A percentile compares a stretch with the other conserved stretches of the same genome.
These are phyloP conservation scores for Achroia grisella DNA, from an alignment of 1,140 invertebrate genomes.

Conservation along the genomic window DNA sequence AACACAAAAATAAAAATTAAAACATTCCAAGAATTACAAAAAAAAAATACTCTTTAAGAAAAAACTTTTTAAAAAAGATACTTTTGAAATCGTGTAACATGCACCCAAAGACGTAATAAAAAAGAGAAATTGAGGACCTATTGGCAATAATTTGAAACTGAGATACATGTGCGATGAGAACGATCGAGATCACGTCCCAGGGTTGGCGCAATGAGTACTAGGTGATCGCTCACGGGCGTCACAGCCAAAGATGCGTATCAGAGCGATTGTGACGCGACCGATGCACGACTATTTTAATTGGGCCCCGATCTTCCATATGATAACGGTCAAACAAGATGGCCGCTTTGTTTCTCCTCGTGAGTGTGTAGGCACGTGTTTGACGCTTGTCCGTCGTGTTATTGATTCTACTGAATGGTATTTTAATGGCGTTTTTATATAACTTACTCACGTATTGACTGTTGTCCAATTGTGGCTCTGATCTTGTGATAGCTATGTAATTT, in stretches of 20 bases:
- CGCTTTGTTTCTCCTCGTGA: slow-evolving; percentile 34
- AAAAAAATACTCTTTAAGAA: too few species aligned
- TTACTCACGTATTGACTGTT: too few species aligned
- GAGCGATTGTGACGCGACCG: slow-evolving; percentile 60
- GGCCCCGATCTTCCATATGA: slow-evolving; percentile 58
- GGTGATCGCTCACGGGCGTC: slow-evolving; percentile 61
- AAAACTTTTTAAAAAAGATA: too few species aligned
- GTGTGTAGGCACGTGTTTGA: slow-evolving; percentile 50
- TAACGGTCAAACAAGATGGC: slow-evolving; percentile 59
- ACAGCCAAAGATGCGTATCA: slow-evolving; percentile 56
- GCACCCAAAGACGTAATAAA: too few species aligned
- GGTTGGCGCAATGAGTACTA: slow-evolving; percentile 23
- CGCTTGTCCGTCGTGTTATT: slow-evolving; percentile 33
- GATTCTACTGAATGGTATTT: not conserved
- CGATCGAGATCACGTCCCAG: not conserved
- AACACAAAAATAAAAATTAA: too few species aligned
- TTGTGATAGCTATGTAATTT: too few species aligned
- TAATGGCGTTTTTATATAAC: not conserved
- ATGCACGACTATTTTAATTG: slow-evolving; percentile 73
- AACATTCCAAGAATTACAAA: too few species aligned
- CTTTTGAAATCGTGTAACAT: too few species aligned
- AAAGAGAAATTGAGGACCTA: too few species aligned
- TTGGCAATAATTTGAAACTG: too few species aligned
- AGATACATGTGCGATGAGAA: too few species aligned
- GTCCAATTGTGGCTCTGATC: too few species aligned